phyloP scores from a whole-genome alignment of 1,140 invertebrate genomes.

The Penaeus chinensis region DNA sequence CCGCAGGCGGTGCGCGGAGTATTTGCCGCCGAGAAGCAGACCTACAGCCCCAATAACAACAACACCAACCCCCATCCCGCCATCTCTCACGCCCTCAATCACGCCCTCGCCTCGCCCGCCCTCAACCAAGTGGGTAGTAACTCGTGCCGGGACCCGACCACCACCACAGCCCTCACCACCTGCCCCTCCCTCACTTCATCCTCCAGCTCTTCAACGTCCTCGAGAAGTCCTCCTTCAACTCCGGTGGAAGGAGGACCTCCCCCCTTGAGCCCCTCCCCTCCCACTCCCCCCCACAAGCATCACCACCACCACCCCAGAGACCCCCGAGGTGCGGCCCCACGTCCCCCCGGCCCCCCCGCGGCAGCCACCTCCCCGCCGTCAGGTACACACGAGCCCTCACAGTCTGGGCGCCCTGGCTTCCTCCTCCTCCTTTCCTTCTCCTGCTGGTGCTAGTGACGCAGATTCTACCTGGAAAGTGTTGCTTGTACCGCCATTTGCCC shows the following conservation, averaged over 20 bases:
- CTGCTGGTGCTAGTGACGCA: constrained; percentile 18
- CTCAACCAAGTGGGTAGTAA: constrained; percentile 61
- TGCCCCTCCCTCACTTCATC: constrained; percentile 32
- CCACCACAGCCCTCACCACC: constrained; percentile 35
- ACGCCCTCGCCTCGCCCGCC: constrained; percentile 58
- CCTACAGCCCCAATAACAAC: constrained; percentile 64
- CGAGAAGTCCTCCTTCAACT: constrained; percentile 33
- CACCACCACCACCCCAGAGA: constrained; percentile 57
- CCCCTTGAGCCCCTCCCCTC: constrained; percentile 19
- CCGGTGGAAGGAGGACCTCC: constrained; percentile 27
- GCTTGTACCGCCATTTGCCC: constrained; percentile 40
- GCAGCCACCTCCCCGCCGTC: constrained; percentile 34
- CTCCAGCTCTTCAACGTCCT: constrained; percentile 46
- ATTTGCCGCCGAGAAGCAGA: constrained; percentile 63
- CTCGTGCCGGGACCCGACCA: constrained; percentile 36
- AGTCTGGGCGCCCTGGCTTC: constrained; percentile 37
- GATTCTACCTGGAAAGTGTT: constrained; percentile 20
- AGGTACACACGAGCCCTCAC: constrained; percentile 47
- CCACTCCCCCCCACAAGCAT: constrained; percentile 46
- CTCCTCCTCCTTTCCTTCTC: constrained; percentile 25
- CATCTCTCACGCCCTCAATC: constrained; percentile 61
- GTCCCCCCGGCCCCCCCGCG: constrained; percentile 41
- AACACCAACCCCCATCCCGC: constrained; percentile 61
- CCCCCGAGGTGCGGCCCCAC: constrained; percentile 36
- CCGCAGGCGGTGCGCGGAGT: constrained; percentile 61